These are phyloP conservation scores for Mesitornis unicolor DNA, from an alignment of 2,113 vertebrate genomes.

Conservation along the genomic window DNA sequence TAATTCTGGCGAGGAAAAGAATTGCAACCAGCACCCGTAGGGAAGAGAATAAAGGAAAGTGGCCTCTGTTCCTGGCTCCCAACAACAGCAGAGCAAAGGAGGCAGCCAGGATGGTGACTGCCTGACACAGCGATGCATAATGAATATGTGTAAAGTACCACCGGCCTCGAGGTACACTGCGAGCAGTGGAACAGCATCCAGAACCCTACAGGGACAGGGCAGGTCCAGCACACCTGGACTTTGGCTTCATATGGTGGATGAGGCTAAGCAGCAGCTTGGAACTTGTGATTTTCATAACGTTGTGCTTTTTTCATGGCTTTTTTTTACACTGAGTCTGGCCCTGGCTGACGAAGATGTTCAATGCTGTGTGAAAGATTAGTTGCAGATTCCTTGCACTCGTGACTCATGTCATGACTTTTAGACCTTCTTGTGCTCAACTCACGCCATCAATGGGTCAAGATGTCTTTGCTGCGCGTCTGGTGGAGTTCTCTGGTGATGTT, in stretches of 20 bases:
- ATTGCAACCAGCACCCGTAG: not conserved
- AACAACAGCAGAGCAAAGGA: not conserved
- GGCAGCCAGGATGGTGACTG: not conserved
- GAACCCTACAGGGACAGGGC: too few relatives aligned
- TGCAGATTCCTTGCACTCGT: fast-evolving
- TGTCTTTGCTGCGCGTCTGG: not conserved
- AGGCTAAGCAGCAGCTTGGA: not conserved
- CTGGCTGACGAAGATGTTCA: not conserved
- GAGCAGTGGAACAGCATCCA: too few relatives aligned
- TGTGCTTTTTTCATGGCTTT: not conserved
- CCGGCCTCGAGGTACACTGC: not conserved
- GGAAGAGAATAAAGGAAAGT: not conserved
- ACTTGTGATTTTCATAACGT: not conserved
- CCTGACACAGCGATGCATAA: too few relatives aligned
- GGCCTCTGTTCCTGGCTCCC: not conserved
- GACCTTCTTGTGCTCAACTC: not conserved
- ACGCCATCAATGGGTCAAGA: fast-evolving
- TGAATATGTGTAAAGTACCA: fast-evolving
- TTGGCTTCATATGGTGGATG: not conserved
- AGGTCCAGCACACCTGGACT: not conserved
- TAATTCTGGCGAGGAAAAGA: not conserved
- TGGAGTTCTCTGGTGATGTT: not conserved
- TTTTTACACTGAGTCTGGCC: not conserved
- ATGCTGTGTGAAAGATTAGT: not conserved
- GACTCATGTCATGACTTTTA: fast-evolving